Percentiles rank a stretch among this genome's conserved stretches.
phyloP scores from a whole-genome alignment of 2,888 invertebrate species.

The Gymnocheta viridis region DNA sequence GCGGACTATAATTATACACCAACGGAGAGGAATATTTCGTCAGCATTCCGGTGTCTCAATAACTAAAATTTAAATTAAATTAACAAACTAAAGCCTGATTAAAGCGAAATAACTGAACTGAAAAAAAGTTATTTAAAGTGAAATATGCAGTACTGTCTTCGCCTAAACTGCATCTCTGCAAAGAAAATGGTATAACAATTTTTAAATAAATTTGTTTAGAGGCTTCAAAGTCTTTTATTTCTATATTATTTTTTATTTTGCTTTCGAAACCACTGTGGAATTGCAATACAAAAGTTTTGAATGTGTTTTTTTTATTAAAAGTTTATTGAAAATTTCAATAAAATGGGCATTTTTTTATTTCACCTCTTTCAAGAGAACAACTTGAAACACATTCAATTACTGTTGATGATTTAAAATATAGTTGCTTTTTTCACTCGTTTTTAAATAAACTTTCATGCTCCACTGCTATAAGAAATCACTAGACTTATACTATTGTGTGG shows the following conservation, averaged over 20 bases:
- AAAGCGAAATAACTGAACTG: no score
- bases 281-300: neutral
- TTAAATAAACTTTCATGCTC: conserved; percentile 19
- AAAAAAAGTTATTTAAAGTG: no score
- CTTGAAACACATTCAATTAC: conserved; percentile 17
- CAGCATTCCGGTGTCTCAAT: no score
- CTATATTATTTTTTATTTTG: neutral
- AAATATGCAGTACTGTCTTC: no score
- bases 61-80: no score
- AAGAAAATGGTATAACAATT: no score
- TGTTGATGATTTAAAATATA: conserved; percentile 15
- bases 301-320: neutral
- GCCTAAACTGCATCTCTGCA: no score
- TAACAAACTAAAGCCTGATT: no score
- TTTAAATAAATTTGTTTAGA: no score
- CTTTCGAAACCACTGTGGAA: neutral
- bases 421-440: neutral
- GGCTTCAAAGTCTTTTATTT: neutral
- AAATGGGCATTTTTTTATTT: conserved; percentile 2
- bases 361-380: conserved; percentile 2
- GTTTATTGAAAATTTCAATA: conserved; percentile 47
- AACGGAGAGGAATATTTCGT: no score
- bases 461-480: neutral
- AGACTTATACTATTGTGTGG: neutral
- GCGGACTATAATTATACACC: no score